Evolutionary conservation across 2,797 vertebrate genomes (phyloP), one percentile per base, ranked within the genome.

Genomic region (Cyprinodon diabolis): DNA sequence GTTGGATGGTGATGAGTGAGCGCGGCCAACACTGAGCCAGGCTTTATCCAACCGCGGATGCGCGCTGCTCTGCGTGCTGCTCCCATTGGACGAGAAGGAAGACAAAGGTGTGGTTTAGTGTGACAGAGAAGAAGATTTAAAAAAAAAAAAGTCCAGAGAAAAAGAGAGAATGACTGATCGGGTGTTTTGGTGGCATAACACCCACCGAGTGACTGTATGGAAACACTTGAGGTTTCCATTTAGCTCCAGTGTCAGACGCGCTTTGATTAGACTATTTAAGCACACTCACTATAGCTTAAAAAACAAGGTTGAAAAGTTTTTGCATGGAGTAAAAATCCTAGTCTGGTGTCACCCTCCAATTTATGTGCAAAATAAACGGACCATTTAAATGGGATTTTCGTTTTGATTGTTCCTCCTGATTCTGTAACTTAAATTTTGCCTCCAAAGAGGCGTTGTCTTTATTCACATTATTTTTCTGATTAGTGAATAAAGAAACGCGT

Each of bases 201-300:
- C 81, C 84, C 85, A 78, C 82, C 71, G 86, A 86, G 83, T 35
- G 82, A 79, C 85, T 90, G 90, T 87, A 89, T 76, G 91, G 93
- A 93, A 90, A 91, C 91, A 88, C 90, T 91, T 91, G 92, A 92
- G 91, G 92, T 93, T 92, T 92, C 91, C 86, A 74, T 83, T 87
- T 85, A 84, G 80, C 86, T 82, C 83, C 83, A 81, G 85, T 85
- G 68, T 80, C 80, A 71, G 72, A 35, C 12, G 63, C 35, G 69
- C 75, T 76, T 83, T 79, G 87, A 85, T 86, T 23, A 23, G 62
- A 79, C 77, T 60, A 78, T 80, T 82, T 83, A 90, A 89, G 79
- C 75, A 87, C 77, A 71, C 90, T 89, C 77, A 86, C 65, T 68
- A 12, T 15, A 17, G 12, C n/a, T 71, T n/a, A 23, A 30, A 25